Evolutionary conservation across 2,797 vertebrate genomes (phyloP).

Genomic region (Hypotaenidia philippensis): DNA sequence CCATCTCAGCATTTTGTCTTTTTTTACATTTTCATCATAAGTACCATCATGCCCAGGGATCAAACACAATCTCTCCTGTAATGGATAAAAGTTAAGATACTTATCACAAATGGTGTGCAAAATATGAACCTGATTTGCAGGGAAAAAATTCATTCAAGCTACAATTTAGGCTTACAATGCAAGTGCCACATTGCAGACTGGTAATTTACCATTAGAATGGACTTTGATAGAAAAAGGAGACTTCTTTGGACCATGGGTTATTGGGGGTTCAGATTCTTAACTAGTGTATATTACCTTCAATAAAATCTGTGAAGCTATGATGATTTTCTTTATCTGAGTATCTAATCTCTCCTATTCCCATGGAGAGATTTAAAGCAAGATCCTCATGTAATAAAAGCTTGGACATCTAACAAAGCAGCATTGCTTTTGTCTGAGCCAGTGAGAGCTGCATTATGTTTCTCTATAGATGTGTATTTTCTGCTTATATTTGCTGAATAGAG

Average conservation of each 20-base stretch:
- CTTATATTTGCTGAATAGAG: background rate
- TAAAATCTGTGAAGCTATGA: background rate
- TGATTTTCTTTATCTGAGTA: background rate
- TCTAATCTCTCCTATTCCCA: background rate
- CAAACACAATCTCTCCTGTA: constrained; percentile 15
- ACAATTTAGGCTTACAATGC: background rate
- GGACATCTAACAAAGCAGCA: background rate
- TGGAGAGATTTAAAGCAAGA: background rate
- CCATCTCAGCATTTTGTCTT: constrained; percentile 7
- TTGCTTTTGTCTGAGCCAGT: background rate
- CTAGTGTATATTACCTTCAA: background rate
- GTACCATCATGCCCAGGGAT: background rate
- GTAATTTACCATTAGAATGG: background rate
- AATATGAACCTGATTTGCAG: background rate
- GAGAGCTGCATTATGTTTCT: background rate
- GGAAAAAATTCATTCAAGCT: background rate
- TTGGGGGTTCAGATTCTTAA: background rate
- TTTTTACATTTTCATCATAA: constrained; percentile 18
- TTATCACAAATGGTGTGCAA: background rate
- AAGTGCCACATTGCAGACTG: background rate
- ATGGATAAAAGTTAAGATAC: constrained; percentile 1
- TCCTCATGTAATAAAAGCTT: background rate
- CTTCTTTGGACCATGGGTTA: background rate
- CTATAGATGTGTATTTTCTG: background rate
- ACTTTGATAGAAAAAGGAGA: background rate